These are phyloP conservation scores for Sciurus niger DNA, from an alignment of 2,113 vertebrate species.

Conservation along the genomic window DNA sequence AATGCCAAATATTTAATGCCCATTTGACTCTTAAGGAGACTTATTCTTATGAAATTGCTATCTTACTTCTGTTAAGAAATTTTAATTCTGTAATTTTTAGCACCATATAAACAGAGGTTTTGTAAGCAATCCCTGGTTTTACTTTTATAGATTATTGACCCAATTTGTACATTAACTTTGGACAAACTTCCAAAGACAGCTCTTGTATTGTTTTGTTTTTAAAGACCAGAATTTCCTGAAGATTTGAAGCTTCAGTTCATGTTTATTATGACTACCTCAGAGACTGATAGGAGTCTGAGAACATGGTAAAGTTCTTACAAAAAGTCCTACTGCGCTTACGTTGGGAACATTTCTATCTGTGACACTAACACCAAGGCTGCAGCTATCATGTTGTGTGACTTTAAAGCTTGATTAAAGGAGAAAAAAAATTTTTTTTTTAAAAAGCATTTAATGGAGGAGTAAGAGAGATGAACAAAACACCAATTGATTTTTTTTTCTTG, in stretches of 20 bases:
- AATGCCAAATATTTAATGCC: background rate
- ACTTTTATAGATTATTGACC: slow-evolving; percentile 62
- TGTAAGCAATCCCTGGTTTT: slow-evolving; percentile 50
- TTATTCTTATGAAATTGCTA: slow-evolving; percentile 25
- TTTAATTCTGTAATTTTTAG: slow-evolving; percentile 46
- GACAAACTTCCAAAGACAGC: slow-evolving; percentile 53
- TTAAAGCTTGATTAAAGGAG: background rate
- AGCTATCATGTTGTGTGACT: slow-evolving; percentile 36
- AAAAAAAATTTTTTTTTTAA: background rate
- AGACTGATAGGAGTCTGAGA: slow-evolving; percentile 84
- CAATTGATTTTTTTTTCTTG: slow-evolving; percentile 77
- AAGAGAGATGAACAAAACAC: slow-evolving; percentile 82
- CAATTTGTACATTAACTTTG: slow-evolving; percentile 60
- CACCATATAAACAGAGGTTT: slow-evolving; percentile 28
- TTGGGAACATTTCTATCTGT: slow-evolving; percentile 85
- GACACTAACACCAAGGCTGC: slow-evolving; percentile 74
- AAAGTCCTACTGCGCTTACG: slow-evolving; percentile 83
- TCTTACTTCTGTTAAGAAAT: background rate
- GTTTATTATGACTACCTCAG: slow-evolving; percentile 83
- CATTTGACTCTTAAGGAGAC: background rate
- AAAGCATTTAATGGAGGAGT: slow-evolving; percentile 78
- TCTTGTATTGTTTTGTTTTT: slow-evolving; percentile 28
- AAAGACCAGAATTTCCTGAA: slow-evolving; percentile 73
- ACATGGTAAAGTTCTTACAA: slow-evolving; percentile 83
- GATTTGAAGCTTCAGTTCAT: slow-evolving; percentile 57